These are phyloP conservation scores for Meandrina meandrites DNA, from an alignment of 92 coral and sea anemone species.

Conservation along the genomic window DNA sequence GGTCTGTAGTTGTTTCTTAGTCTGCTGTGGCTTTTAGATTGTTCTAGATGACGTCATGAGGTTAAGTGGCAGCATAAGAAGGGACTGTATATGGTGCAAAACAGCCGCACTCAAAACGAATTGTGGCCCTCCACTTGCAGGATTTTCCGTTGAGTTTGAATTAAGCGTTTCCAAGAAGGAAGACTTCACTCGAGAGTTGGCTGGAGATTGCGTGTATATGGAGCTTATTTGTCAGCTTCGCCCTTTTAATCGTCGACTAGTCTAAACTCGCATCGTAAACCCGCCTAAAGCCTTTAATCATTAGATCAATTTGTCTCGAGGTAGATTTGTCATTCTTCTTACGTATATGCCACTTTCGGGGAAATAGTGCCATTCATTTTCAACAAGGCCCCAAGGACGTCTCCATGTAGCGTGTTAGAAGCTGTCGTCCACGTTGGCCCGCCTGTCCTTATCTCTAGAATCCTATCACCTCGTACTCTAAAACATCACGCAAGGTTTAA, in stretches of 20 bases:
- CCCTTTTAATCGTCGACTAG: slow-evolving; percentile 37
- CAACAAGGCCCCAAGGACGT: background rate
- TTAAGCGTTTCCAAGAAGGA: slow-evolving; percentile 5
- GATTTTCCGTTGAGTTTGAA: background rate
- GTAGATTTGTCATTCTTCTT: slow-evolving; percentile 33
- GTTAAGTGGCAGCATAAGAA: slow-evolving; percentile 25
- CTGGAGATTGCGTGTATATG: slow-evolving; percentile 33
- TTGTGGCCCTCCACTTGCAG: background rate
- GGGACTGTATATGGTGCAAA: background rate
- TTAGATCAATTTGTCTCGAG: slow-evolving; percentile 11
- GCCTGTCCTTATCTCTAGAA: background rate
- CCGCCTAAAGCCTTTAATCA: slow-evolving; percentile 34
- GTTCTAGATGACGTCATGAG: slow-evolving; percentile 47
- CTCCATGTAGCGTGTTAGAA: background rate
- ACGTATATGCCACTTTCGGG: slow-evolving; percentile 3
- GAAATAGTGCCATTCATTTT: background rate
- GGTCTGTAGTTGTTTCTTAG: background rate
- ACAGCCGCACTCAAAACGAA: background rate
- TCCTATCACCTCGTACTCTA: slow-evolving; percentile 8
- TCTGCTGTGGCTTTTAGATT: slow-evolving; percentile 5
- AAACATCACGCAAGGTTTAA: slow-evolving; percentile 40
- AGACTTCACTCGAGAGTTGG: slow-evolving; percentile 17
- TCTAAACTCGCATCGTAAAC: slow-evolving; percentile 41
- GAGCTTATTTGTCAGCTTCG: background rate
- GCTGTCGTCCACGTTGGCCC: slow-evolving; percentile 2